These are phyloP conservation scores for Amphimedon queenslandica DNA, from an alignment of 37 sponge, comb jelly and placozoan genomes.

Conservation along the genomic window DNA sequence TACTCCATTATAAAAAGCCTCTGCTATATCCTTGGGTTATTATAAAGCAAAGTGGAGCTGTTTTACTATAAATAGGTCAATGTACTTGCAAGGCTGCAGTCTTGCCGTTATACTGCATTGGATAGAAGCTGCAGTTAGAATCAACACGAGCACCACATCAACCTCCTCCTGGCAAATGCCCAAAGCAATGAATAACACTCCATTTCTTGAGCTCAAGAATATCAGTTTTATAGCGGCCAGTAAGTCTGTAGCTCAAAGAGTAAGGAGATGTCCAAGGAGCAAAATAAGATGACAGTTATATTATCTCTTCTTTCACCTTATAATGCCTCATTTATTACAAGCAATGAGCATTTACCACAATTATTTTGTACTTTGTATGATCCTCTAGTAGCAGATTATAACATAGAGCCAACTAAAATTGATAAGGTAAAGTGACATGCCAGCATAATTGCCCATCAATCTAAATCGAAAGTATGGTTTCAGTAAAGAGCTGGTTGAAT, in stretches of 20 bases:
- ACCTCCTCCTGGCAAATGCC: slow-evolving; percentile 39
- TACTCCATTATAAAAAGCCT: too few relatives aligned
- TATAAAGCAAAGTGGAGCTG: slow-evolving; percentile 4
- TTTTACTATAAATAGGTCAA: slow-evolving; percentile 28
- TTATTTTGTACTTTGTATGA: slow-evolving; percentile 7
- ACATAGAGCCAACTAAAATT: not conserved
- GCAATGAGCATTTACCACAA: slow-evolving; percentile 16
- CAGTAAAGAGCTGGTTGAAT: slow-evolving; percentile 24
- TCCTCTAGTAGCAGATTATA: slow-evolving; percentile 9
- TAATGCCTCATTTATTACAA: slow-evolving; percentile 1
- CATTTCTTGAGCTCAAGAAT: slow-evolving; percentile 9
- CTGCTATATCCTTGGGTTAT: slow-evolving; percentile 1
- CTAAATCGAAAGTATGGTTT: slow-evolving; percentile 31
- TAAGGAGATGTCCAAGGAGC: not conserved
- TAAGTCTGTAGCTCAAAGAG: not conserved
- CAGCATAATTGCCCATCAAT: slow-evolving; percentile 6
- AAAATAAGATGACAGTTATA: slow-evolving; percentile 8
- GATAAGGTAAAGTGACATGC: slow-evolving; percentile 11
- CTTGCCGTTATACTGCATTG: slow-evolving; percentile 40
- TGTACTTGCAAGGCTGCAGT: slow-evolving; percentile 36
- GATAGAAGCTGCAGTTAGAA: slow-evolving; percentile 33
- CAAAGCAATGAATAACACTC: slow-evolving; percentile 7
- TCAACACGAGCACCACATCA: slow-evolving; percentile 17
- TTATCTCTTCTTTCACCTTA: slow-evolving; percentile 23
- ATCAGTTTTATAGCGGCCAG: slow-evolving; percentile 14